A percentile compares a stretch with the other conserved stretches of the same genome.
These are phyloP conservation scores for Rhaphigaster nebulosa DNA, from an alignment of 2,888 invertebrate genomes.

Conservation along the genomic window DNA sequence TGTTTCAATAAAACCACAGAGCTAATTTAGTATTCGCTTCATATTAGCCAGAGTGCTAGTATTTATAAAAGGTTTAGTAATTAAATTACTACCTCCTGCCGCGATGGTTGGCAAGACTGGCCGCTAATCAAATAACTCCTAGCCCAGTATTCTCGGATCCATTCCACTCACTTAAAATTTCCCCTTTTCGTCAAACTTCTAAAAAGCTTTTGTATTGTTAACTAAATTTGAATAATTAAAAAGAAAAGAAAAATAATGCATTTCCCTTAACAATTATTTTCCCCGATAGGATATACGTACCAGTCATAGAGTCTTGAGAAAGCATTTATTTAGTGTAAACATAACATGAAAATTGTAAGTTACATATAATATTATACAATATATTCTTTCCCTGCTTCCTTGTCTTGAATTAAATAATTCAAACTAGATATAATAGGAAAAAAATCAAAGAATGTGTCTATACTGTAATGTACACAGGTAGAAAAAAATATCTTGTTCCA, in stretches of 20 bases:
- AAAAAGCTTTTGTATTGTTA: neutral
- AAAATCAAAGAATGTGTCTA: too few species aligned
- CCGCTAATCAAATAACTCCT: neutral
- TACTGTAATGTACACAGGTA: too few species aligned
- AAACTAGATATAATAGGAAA: too few species aligned
- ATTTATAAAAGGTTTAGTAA: constrained; percentile 29
- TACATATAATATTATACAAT: too few species aligned
- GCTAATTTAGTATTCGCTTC: neutral
- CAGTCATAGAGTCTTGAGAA: too few species aligned
- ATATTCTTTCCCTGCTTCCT: too few species aligned
- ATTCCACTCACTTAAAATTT: neutral
- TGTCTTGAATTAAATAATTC: too few species aligned
- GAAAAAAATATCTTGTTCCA: too few species aligned
- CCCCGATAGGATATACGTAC: too few species aligned
- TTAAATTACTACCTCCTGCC: neutral
- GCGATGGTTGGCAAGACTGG: neutral
- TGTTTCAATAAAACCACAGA: neutral
- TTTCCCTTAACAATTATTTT: too few species aligned
- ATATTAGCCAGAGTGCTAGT: constrained; percentile 1
- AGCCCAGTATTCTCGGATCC: neutral
- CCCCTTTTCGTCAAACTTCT: neutral
- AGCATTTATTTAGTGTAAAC: too few species aligned
- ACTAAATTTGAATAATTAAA: neutral
- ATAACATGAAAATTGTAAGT: too few species aligned
- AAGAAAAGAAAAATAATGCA: neutral